These are phyloP conservation scores for Schizotus pectinicornis DNA, from an alignment of 2,888 invertebrate species.

Conservation along the genomic window DNA sequence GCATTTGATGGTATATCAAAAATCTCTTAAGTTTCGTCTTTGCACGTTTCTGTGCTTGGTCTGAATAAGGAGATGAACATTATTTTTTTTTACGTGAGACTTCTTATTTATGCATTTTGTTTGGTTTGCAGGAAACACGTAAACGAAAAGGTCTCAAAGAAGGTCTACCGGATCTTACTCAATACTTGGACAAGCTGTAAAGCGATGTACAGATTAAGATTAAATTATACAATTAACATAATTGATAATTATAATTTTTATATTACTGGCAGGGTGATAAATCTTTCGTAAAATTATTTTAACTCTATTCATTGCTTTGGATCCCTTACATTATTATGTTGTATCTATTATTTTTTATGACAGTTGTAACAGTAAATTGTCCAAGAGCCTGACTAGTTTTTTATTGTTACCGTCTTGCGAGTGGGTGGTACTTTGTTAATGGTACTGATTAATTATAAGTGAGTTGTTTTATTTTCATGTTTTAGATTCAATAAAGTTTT, in stretches of 20 bases:
- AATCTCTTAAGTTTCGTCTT: conserved; percentile 59
- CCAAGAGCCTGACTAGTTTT: conserved; percentile 19
- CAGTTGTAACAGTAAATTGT: conserved; percentile 21
- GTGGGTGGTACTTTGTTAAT: conserved; percentile 22
- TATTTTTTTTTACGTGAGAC: conserved; percentile 9
- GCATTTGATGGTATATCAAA: conserved; percentile 58
- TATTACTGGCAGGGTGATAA: conserved; percentile 27
- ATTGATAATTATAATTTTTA: conserved; percentile 28
- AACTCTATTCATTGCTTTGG: conserved; percentile 8
- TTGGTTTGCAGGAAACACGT: conserved; percentile 79
- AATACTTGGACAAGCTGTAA: conserved; percentile 99
- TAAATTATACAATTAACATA: conserved; percentile 34
- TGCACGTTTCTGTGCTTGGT: conserved; percentile 47
- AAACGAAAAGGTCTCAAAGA: conserved; percentile 99
- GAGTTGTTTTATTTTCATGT: conserved; percentile 33
- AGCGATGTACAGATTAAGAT: conserved; percentile 55
- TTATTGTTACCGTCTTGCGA: conserved; percentile 22
- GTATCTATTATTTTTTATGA: conserved; percentile 14
- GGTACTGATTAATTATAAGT: conserved; percentile 40
- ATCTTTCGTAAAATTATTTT: conserved; percentile 7
- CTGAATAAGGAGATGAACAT: conserved; percentile 62
- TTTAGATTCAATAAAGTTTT: background rate
- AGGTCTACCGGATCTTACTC: conserved; percentile 91
- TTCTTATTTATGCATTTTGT: conserved; percentile 24
- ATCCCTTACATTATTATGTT: conserved; percentile 12